Evolutionary conservation across 2,888 invertebrate genomes (phyloP).

Genomic region (Ephialtes manifestator): DNA sequence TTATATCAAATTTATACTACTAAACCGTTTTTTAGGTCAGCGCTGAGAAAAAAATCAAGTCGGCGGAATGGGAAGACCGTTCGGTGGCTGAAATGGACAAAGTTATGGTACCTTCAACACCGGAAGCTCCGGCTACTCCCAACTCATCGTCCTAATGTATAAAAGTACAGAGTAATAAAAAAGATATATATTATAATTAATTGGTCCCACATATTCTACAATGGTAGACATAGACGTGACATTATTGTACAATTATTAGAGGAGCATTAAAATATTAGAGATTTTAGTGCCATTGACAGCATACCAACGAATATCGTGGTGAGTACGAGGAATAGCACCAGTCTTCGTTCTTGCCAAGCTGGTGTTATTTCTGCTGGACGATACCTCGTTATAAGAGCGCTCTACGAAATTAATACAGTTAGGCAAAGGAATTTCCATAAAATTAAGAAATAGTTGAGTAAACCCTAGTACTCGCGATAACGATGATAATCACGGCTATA

Average conservation of each 20-base stretch:
- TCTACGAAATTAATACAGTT: constrained; percentile 73
- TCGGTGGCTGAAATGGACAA: constrained; percentile 54
- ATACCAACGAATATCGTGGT: constrained; percentile 66
- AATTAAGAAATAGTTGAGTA: background rate
- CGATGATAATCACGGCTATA: no score
- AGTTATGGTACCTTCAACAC: constrained; percentile 37
- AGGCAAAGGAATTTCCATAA: background rate
- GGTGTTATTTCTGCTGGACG: constrained; percentile 74
- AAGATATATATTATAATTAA: constrained; percentile 26
- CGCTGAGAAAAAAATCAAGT: constrained; percentile 42
- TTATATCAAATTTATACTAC: background rate
- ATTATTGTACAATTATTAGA: constrained; percentile 38
- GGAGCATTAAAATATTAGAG: constrained; percentile 57
- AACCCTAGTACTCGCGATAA: no score
- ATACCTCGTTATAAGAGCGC: constrained; percentile 76
- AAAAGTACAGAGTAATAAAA: background rate
- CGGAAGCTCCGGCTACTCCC: constrained; percentile 59
- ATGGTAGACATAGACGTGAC: constrained; percentile 15
- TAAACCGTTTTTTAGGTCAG: constrained; percentile 19
- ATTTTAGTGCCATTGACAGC: constrained; percentile 66
- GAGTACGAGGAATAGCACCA: constrained; percentile 68
- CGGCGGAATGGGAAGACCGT: constrained; percentile 40
- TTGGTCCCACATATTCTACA: constrained; percentile 27
- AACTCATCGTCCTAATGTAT: constrained; percentile 34
- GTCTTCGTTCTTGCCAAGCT: constrained; percentile 73